phyloP scores from a whole-genome alignment of 2,888 invertebrate species.

The Archips xylosteana region DNA sequence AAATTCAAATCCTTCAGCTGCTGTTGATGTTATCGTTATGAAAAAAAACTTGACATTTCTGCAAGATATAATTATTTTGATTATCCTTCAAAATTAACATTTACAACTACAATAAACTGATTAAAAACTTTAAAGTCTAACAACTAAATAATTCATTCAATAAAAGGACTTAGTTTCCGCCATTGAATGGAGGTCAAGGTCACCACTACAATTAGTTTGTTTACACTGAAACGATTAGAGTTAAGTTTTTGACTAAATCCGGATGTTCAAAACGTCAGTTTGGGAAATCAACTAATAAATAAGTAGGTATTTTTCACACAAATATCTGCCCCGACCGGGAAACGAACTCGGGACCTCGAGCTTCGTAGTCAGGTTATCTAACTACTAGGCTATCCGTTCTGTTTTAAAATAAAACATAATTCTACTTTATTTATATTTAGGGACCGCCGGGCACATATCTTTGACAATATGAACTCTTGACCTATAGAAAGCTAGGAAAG shows the following conservation, averaged over 20 bases:
- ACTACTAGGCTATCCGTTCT: too few relatives aligned
- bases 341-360: too few relatives aligned
- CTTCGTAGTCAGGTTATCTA: too few relatives aligned
- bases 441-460: too few relatives aligned
- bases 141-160: not conserved
- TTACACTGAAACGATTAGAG: not conserved
- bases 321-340: too few relatives aligned
- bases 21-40: too few relatives aligned
- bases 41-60: not conserved
- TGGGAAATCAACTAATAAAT: not conserved
- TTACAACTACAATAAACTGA: slow-evolving; percentile 21
- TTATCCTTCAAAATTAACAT: slow-evolving; percentile 14
- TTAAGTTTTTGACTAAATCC: not conserved
- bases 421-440: too few relatives aligned
- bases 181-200: slow-evolving; percentile 3
- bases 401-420: too few relatives aligned
- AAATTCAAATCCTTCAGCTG: too few relatives aligned
- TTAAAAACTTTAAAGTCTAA: not conserved
- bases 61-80: not conserved
- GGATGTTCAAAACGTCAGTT: not conserved
- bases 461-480: too few relatives aligned
- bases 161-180: slow-evolving; percentile 7
- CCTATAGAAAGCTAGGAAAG: too few relatives aligned
- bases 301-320: too few relatives aligned
- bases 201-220: slow-evolving; percentile 7